A percentile compares a stretch with the other conserved stretches of the same genome.
These are phyloP conservation scores for Adelges cooleyi DNA, from an alignment of 1,140 invertebrate species.

Conservation along the genomic window DNA sequence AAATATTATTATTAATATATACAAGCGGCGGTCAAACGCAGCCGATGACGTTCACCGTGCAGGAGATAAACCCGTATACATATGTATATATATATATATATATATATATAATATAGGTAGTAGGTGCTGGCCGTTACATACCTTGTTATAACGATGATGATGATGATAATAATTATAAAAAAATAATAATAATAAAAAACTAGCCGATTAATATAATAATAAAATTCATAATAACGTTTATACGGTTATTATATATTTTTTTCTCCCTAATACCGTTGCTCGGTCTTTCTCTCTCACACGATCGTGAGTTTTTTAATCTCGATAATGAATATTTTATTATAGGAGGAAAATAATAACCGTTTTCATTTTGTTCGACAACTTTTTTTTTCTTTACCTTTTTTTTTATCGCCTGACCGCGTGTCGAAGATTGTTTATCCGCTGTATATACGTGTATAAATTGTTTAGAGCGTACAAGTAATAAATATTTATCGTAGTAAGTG, in stretches of 20 bases:
- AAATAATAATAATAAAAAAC: too few relatives aligned
- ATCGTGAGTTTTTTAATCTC: conserved; percentile 26
- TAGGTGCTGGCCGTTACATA: conserved; percentile 15
- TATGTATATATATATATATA: neutral
- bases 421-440: neutral
- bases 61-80: neutral
- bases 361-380: too few relatives aligned
- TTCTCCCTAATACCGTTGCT: too few relatives aligned
- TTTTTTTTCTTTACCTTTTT: neutral
- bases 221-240: too few relatives aligned
- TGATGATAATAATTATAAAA: neutral
- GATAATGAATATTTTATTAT: conserved; percentile 8
- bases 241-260: too few relatives aligned
- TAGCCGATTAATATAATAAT: too few relatives aligned
- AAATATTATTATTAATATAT: too few relatives aligned
- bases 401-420: neutral
- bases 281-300: neutral
- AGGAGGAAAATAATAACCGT: too few relatives aligned
- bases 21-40: neutral
- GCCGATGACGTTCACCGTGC: conserved; percentile 22
- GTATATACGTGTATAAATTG: too few relatives aligned
- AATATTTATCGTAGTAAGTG: conserved; percentile 24
- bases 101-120: neutral
- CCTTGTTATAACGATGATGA: conserved; percentile 2
- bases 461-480: conserved; percentile 3